Percentiles rank a stretch among this genome's conserved stretches.
These are phyloP conservation scores for Sphenodon punctatus DNA, from an alignment of 2,797 vertebrate species.

Conservation along the genomic window DNA sequence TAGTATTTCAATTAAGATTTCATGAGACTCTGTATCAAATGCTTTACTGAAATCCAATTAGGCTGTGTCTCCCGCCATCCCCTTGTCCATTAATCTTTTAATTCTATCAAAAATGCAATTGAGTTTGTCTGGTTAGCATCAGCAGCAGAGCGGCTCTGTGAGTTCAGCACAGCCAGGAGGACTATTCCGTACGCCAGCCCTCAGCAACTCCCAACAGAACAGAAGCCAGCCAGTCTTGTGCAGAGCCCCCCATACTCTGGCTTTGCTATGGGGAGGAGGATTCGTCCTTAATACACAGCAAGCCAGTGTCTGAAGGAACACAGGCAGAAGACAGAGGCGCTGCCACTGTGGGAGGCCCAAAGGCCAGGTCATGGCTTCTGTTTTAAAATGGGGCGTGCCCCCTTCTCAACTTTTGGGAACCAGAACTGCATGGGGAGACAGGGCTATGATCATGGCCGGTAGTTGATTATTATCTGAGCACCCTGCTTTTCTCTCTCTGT, in stretches of 20 bases:
- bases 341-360: too few relatives aligned
- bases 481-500: too few relatives aligned
- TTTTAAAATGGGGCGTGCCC: too few relatives aligned
- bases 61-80: not conserved
- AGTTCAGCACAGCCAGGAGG: not conserved
- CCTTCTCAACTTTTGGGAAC: too few relatives aligned
- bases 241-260: not conserved
- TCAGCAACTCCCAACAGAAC: not conserved
- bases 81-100: conserved; percentile 1
- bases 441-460: too few relatives aligned
- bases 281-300: not conserved
- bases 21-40: not conserved
- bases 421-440: too few relatives aligned
- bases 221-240: not conserved
- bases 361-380: too few relatives aligned
- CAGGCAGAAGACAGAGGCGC: not conserved
- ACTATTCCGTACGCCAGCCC: not conserved
- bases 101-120: not conserved
- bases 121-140: not conserved
- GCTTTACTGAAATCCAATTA: not conserved
- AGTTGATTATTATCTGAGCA: too few relatives aligned
- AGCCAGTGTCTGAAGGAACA: not conserved
- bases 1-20: conserved; percentile 4
- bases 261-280: not conserved
- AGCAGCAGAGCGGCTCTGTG: not conserved